Conservation (phyloP, 2,797 vertebrate genomes). For the Lutjanus argentimaculatus region DNA sequence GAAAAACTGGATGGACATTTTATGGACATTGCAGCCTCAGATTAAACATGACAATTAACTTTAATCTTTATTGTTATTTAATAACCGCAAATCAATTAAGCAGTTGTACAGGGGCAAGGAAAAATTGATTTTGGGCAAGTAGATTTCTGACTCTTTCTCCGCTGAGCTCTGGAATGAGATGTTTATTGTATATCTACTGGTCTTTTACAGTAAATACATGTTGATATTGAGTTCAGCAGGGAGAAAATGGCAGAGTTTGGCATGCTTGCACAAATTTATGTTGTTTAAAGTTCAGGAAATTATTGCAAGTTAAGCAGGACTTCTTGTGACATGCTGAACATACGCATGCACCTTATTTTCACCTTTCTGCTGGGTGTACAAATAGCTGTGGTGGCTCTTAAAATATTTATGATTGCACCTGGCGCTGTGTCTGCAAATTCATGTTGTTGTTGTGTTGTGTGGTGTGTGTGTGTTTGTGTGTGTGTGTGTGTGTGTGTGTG, state of each 20-base stretch:
- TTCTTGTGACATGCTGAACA: slow-evolving; percentile 55
- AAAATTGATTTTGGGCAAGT: no score
- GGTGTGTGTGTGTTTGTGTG: slow-evolving; percentile 14
- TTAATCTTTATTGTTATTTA: no score
- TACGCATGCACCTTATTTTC: slow-evolving; percentile 50
- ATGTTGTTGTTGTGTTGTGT: no score
- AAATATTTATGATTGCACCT: slow-evolving; percentile 78
- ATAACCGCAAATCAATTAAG: no score
- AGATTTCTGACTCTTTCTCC: no score
- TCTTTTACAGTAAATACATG: neutral
- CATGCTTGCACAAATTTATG: neutral
- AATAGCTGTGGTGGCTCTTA: slow-evolving; percentile 63
- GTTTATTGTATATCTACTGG: no score
- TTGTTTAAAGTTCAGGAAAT: slow-evolving; percentile 59
- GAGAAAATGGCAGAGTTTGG: slow-evolving; percentile 12
- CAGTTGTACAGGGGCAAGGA: no score
- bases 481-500: slow-evolving; percentile 12
- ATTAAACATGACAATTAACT: no score
- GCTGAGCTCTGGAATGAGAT: no score
- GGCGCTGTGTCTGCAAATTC: slow-evolving; percentile 67
- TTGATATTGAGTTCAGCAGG: slow-evolving; percentile 16
- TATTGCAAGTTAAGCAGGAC: slow-evolving; percentile 53
- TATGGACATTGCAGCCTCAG: no score
- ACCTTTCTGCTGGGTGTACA: slow-evolving; percentile 58
- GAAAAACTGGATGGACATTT: no score